Evolutionary conservation across 2,888 invertebrate species (phyloP), one percentile per base, ranked within the genome.

Genomic region (Chloroclysta siterata): DNA sequence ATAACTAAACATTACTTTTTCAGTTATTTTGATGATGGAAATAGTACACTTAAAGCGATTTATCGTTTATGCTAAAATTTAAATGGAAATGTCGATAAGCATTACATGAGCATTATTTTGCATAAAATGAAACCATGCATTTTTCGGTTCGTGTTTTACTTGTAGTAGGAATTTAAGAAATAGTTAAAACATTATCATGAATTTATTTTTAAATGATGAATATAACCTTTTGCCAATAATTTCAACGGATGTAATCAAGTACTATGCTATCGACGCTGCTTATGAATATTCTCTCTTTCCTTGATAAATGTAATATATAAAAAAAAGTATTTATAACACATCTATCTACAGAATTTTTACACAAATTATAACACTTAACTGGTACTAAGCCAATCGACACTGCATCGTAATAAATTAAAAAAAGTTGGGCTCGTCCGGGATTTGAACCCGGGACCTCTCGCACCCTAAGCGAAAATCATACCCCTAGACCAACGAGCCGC

Each of bases 361-460:
- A n/a, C n/a, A n/a, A n/a, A n/a, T n/a, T n/a, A n/a, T n/a, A n/a
- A n/a, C n/a, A n/a, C n/a, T n/a, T n/a, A n/a, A n/a, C n/a, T n/a
- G n/a, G n/a, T n/a, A n/a, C n/a, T n/a, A n/a, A n/a, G n/a, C n/a
- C n/a, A n/a, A n/a, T n/a, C n/a, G n/a, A n/a, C n/a, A n/a, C n/a
- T n/a, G n/a, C n/a, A n/a, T n/a, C n/a, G n/a, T n/a, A 39, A 39
- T 41, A 41, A 17, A 10, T 2, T 69, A 76, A 75, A 74, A 63
- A 36, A n/a, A 55, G 15, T 80, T 77, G 91, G 90, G 90, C 92
- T 90, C 90, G 90, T 91, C 91, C 90, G 92, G 91, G 90, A 92
- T 90, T 91, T 92, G 90, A 92, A 93, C 91, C 91, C 91, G 91
- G 90, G 89, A 91, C 92, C 91, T 91, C 90, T 92, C 91, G 90